Evolutionary conservation across 1,140 invertebrate genomes (phyloP).

Genomic region (Colletes latitarsis): DNA sequence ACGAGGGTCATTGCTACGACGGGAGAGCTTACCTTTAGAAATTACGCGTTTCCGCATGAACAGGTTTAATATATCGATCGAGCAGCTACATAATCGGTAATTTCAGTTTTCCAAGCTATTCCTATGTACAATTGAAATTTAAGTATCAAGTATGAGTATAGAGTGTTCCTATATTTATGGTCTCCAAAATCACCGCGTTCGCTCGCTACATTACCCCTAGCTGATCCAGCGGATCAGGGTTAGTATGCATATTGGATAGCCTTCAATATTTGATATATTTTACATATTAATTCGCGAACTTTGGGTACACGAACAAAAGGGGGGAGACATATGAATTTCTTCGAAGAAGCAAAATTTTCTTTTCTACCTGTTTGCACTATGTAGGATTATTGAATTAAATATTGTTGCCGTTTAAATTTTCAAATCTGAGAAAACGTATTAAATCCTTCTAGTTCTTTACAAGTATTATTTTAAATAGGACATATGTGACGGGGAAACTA

Average conservation of each 20-base stretch:
- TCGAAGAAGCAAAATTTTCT: too few species aligned
- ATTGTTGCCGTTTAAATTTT: too few species aligned
- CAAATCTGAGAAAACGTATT: too few species aligned
- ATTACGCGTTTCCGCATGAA: too few species aligned
- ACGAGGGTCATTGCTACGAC: conserved; percentile 1
- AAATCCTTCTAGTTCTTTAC: too few species aligned
- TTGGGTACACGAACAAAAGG: not conserved
- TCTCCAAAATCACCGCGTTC: not conserved
- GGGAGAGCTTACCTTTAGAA: not conserved
- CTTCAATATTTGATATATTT: conserved; percentile 1
- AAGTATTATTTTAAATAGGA: too few species aligned
- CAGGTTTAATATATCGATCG: not conserved
- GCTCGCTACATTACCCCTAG: not conserved
- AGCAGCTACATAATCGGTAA: not conserved
- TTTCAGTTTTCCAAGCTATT: not conserved
- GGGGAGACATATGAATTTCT: too few species aligned
- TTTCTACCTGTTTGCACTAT: too few species aligned
- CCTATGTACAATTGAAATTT: too few species aligned
- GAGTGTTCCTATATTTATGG: not conserved
- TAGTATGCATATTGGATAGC: not conserved
- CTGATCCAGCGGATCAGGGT: not conserved
- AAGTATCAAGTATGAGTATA: too few species aligned
- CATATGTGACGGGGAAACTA: too few species aligned
- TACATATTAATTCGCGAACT: conserved; percentile 20
- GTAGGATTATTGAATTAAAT: too few species aligned